Evolutionary conservation across 2,888 invertebrate genomes (phyloP), one percentile per base, ranked within the genome.

Genomic region (Mythimna vitellina): DNA sequence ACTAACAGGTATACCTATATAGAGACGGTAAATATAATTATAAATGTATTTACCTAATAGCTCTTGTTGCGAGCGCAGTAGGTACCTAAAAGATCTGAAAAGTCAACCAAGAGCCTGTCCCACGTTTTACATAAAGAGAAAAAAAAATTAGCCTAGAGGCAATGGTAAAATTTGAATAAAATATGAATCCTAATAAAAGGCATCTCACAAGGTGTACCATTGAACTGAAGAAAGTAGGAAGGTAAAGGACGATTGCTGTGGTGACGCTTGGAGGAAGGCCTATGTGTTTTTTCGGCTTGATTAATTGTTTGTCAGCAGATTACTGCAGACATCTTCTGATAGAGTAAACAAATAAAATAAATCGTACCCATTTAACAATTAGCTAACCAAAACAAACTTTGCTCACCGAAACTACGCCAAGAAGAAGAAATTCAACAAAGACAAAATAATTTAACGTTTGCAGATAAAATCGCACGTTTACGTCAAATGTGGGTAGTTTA

Each of bases 321-420:
- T 1, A 35, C 42, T 42, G 12, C 6, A 60, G 12, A 54, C 4
- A n/a, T 56, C 0, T 53, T 20, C 25, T 42, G 12, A 3, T 20
- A 57, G 9, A 49, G 1, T n/a, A 17, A 8, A 61, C 6, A 17
- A 46, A 56, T 49, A 17, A 60, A 42, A 65, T 42, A 62, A 76
- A 62, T 76, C 38, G 60, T 63, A 17, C 10, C n/a, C 17, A 65
- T 56, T 68, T 60, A 77, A 65, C 42, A 67, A 70, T 46, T 65
- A 63, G 69, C n/a, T 67, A 46, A 49, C 38, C 46, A 54, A 54
- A 67, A 5, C 12, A 54, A 66, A 29, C 17, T n/a, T 76, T 80
- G 76, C 71, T 65, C 0, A 8, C 46, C 56, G 63, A 42, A 22
- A 35, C 56, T 61, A 61, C 38, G 22, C 8, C 17, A 49, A 38